These are phyloP conservation scores for Hirudinaria manillensis DNA, from an alignment of 2,888 invertebrate genomes.

Conservation along the genomic window DNA sequence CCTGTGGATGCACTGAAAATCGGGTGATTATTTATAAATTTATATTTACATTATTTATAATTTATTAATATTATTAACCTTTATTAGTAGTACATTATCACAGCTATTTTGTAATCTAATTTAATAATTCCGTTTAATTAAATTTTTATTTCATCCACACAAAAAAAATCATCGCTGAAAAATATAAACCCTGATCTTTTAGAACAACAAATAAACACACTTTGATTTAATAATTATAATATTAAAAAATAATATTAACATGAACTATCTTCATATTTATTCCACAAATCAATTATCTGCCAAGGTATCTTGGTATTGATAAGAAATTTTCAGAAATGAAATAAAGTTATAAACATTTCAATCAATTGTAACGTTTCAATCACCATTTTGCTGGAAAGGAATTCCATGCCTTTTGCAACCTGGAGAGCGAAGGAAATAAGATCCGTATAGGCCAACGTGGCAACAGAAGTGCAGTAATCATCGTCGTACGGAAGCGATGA, in stretches of 20 bases:
- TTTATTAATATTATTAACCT: not conserved
- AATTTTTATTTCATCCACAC: too few relatives aligned
- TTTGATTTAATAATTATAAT: too few relatives aligned
- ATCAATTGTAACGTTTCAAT: not conserved
- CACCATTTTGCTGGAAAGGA: conserved; percentile 84
- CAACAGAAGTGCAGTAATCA: not conserved
- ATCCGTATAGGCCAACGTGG: conserved; percentile 77
- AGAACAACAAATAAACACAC: too few relatives aligned
- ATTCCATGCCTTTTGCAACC: conserved; percentile 95
- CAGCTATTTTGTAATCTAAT: too few relatives aligned
- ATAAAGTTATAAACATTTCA: conserved; percentile 6
- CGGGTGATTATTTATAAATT: not conserved
- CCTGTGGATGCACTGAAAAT: conserved; percentile 79
- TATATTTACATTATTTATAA: not conserved
- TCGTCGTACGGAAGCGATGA: not conserved
- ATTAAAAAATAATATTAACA: too few relatives aligned
- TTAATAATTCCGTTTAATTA: too few relatives aligned
- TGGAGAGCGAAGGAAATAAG: conserved; percentile 92
- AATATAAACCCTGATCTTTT: too few relatives aligned
- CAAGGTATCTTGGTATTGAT: too few relatives aligned
- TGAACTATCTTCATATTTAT: too few relatives aligned
- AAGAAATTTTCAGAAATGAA: too few relatives aligned
- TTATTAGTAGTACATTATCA: not conserved
- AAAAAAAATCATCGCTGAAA: too few relatives aligned
- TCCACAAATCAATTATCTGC: too few relatives aligned